These are phyloP conservation scores for Tapera naevia DNA, from an alignment of 2,797 vertebrate genomes.

Conservation along the genomic window DNA sequence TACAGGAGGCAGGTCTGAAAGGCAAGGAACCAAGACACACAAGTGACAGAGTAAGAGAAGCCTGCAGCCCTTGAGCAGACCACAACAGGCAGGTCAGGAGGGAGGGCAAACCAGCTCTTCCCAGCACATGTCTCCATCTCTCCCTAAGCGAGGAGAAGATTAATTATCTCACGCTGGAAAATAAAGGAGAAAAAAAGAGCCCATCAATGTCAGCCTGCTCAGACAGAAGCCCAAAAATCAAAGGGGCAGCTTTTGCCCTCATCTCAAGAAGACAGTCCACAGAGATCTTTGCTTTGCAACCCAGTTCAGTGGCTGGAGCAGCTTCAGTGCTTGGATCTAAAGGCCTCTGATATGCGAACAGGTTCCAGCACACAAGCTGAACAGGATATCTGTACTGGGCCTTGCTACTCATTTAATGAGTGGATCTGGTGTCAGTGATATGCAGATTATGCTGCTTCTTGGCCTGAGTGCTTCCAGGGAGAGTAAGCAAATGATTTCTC, in stretches of 20 bases:
- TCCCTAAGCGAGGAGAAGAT: conserved; percentile 29
- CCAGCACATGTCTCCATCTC: conserved; percentile 32
- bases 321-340: background rate
- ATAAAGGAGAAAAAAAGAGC: conserved; percentile 42
- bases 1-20: background rate
- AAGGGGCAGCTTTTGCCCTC: background rate
- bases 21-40: background rate
- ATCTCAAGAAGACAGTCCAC: rapidly evolving
- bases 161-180: conserved; percentile 72
- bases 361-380: background rate
- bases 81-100: conserved; percentile 8
- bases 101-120: conserved; percentile 41
- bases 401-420: background rate
- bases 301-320: background rate
- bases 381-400: background rate
- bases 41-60: background rate
- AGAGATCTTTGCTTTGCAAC: background rate
- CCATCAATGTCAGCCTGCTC: background rate
- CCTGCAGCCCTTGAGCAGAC: background rate
- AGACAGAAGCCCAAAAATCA: background rate
- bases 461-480: background rate
- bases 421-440: background rate
- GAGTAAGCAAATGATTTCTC: background rate
- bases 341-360: background rate
- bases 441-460: background rate